Base-by-base conservation (phyloP, 2,113 vertebrate genomes). In the Gymnarchus niloticus region DNA sequence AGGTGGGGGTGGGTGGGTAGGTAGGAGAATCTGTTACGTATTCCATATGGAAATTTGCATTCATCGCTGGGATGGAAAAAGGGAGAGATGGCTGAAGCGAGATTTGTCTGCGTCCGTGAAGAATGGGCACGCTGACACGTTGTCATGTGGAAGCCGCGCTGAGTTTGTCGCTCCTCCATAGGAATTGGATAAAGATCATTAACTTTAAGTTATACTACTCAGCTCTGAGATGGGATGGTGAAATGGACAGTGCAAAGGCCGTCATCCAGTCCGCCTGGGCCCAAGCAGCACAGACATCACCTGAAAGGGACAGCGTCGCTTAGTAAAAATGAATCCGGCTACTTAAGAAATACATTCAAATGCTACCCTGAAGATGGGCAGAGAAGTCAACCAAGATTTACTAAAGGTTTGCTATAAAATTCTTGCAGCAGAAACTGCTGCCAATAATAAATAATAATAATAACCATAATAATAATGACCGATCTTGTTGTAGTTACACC, bases 151-250 rank as follows among this genome's bases (percentile, higher is more conserved):
- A 84, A 37, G 33, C 17, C 44, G 28, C 73, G 56, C 19, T 14
- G n/a, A n/a, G 52, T 33, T 51, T 3, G 12, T 28, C 76, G 17
- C 6, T 56, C 33, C 52, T 52, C 17, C 73, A 25, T 37, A n/a
- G 52, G 46, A 78, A 80, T 84, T 85, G 65, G 84, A 77, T 46
- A 51, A 44, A 46, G 84, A 78, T 57, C 84, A 85, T 78, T 85
- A 85, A 78, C 54, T 56, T 52, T 37, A 48, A 80, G 73, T 23
- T 37, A 84, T 65, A 41, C 56, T n/a, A 59, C 12, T 9, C 76
- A 23, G 76, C 46, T 48, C 44, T 46, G 46, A 48, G 21, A 48
- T 48, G 37, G 44, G 73, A 41, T 48, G 76, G 76, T 19, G 46
- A 78, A 78, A 78, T 48, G 8, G 37, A 78, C 44, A 48, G 41